Evolutionary conservation across 2,113 vertebrate genomes (phyloP).

Genomic region (Dascyllus trimaculatus): DNA sequence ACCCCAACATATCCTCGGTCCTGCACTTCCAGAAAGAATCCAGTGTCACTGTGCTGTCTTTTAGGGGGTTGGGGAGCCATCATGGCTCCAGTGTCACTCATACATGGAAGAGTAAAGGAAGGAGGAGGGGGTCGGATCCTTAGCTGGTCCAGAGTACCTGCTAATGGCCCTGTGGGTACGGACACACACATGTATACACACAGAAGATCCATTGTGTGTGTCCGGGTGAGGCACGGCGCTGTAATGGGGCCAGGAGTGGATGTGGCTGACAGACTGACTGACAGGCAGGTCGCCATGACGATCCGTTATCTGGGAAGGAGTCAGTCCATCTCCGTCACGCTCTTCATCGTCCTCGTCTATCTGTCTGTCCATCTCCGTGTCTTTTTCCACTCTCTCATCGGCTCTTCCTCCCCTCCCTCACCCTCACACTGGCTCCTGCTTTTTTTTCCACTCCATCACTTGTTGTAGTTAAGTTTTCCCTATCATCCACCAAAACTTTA

Average conservation of each 20-base stretch:
- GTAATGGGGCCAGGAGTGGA: constrained; percentile 72
- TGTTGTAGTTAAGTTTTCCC: not conserved
- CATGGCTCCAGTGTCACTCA: constrained; percentile 76
- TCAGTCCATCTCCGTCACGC: constrained; percentile 43
- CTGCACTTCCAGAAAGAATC: constrained; percentile 16
- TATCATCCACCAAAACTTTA: not conserved
- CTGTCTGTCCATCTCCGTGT: constrained; percentile 67
- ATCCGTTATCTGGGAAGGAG: constrained; percentile 63
- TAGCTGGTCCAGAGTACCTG: constrained; percentile 64
- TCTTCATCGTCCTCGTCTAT: constrained; percentile 53
- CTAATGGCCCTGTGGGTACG: constrained; percentile 65
- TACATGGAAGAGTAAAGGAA: constrained; percentile 22
- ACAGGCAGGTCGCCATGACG: constrained; percentile 70
- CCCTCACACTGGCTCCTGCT: not conserved
- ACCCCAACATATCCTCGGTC: not conserved
- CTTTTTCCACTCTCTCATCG: constrained; percentile 66
- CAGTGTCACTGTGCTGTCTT: constrained; percentile 43
- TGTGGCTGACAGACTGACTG: constrained; percentile 80
- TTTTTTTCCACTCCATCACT: not conserved
- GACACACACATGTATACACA: constrained; percentile 58
- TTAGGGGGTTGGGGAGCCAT: constrained; percentile 42
- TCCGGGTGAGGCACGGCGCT: constrained; percentile 37
- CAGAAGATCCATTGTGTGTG: constrained; percentile 76
- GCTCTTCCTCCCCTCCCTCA: constrained; percentile 45
- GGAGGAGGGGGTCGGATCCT: constrained; percentile 30